Conservation (phyloP, 1,140 invertebrate species). For the Theocolax elegans region DNA sequence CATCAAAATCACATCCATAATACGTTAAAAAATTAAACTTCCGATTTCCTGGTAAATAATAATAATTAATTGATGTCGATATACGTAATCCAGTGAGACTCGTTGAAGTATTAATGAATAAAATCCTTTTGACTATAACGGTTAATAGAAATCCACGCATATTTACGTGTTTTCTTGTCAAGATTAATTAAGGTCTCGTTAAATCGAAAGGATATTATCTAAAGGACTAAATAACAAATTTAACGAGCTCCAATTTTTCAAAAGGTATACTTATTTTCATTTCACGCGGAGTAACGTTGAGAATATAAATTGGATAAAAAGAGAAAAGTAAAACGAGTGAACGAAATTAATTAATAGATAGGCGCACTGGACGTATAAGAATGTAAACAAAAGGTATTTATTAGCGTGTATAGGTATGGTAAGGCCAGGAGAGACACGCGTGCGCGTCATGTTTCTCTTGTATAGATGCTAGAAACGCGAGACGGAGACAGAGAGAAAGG, state of each 20-base stretch:
- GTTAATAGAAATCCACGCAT: too few relatives aligned
- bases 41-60: too few relatives aligned
- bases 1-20: too few relatives aligned
- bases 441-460: slow-evolving; percentile 11
- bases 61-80: too few relatives aligned
- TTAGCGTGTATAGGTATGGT: too few relatives aligned
- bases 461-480: neutral
- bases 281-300: neutral
- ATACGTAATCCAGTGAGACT: too few relatives aligned
- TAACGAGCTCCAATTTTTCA: neutral
- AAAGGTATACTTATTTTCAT: neutral
- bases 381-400: too few relatives aligned
- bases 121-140: too few relatives aligned
- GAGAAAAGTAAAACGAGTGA: neutral
- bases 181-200: neutral
- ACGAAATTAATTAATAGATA: neutral
- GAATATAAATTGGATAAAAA: neutral
- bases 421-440: too few relatives aligned
- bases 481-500: neutral
- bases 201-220: neutral
- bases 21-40: too few relatives aligned
- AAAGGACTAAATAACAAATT: neutral
- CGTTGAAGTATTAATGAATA: too few relatives aligned
- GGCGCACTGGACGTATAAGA: too few relatives aligned
- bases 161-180: neutral